Percentiles rank a stretch among this genome's conserved stretches.
Conservation (phyloP, 2,113 vertebrate species). For the Paramormyrops kingsleyae region DNA sequence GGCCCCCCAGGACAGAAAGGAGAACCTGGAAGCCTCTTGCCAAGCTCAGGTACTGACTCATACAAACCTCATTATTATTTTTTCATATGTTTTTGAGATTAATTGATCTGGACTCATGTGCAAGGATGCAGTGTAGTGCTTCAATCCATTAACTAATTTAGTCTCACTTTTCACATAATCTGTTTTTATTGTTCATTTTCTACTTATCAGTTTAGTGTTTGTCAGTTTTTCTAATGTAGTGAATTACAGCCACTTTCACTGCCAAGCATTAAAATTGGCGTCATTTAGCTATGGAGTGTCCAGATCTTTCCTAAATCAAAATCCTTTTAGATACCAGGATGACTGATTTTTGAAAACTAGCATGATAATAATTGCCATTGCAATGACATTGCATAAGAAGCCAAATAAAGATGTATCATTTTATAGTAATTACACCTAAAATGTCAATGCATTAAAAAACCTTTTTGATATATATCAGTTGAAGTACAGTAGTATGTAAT, state of each 20-base stretch:
- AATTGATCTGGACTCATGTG: not conserved
- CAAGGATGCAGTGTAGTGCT: not conserved
- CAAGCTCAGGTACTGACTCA: constrained; percentile 65
- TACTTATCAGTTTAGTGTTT: not conserved
- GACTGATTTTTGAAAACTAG: not conserved
- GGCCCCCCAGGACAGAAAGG: constrained; percentile 74
- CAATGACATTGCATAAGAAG: not conserved
- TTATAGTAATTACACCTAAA: not conserved
- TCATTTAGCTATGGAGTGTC: not conserved
- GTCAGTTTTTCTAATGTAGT: not conserved
- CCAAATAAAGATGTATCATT: not conserved
- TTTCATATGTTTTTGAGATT: not conserved
- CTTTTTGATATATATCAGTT: not conserved
- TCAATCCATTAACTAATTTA: not conserved
- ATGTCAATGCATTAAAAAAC: not conserved
- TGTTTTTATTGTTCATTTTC: not conserved
- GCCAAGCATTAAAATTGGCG: not conserved
- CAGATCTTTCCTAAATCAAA: not conserved
- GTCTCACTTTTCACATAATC: not conserved
- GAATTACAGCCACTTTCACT: not conserved
- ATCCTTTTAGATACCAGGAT: not conserved
- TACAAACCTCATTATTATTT: not conserved
- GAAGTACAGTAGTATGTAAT: not conserved
- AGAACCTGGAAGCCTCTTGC: constrained; percentile 60
- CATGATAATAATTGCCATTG: not conserved